A percentile compares a stretch with the other conserved stretches of the same genome.
These are phyloP conservation scores for Acanthisitta chloris DNA, from an alignment of 2,113 vertebrate genomes.

Conservation along the genomic window DNA sequence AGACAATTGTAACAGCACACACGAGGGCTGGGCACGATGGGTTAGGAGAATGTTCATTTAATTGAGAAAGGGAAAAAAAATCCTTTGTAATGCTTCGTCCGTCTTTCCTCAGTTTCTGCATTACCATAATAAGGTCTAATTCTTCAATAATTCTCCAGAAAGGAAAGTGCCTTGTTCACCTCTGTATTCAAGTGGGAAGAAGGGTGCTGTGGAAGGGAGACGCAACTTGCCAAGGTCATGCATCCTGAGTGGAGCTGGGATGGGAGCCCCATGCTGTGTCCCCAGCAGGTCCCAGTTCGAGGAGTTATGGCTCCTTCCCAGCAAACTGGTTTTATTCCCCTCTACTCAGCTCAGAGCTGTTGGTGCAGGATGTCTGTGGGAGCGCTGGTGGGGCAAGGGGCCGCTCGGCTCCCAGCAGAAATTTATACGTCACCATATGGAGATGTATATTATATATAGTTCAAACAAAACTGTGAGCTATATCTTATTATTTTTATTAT, in stretches of 20 bases:
- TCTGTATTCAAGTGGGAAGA: neutral
- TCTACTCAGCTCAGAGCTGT: neutral
- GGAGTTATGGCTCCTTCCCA: neutral
- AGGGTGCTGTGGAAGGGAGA: neutral
- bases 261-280: neutral
- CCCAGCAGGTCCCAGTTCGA: neutral
- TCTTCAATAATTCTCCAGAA: neutral
- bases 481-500: neutral
- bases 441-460: neutral
- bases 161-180: neutral
- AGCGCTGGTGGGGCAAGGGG: rapidly evolving
- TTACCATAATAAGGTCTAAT: neutral
- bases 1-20: slow-evolving; percentile 57
- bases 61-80: slow-evolving; percentile 23
- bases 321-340: neutral
- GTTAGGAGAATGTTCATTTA: slow-evolving; percentile 35
- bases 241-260: neutral
- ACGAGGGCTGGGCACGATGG: neutral
- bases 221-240: rapidly evolving
- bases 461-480: neutral
- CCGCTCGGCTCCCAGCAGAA: rapidly evolving
- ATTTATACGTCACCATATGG: neutral
- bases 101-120: neutral
- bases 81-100: neutral
- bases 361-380: neutral